A percentile compares a stretch with the other conserved stretches of the same genome.
Evolutionary conservation across 2,797 vertebrate genomes (phyloP).

Genomic region (Clarias pachynema): DNA sequence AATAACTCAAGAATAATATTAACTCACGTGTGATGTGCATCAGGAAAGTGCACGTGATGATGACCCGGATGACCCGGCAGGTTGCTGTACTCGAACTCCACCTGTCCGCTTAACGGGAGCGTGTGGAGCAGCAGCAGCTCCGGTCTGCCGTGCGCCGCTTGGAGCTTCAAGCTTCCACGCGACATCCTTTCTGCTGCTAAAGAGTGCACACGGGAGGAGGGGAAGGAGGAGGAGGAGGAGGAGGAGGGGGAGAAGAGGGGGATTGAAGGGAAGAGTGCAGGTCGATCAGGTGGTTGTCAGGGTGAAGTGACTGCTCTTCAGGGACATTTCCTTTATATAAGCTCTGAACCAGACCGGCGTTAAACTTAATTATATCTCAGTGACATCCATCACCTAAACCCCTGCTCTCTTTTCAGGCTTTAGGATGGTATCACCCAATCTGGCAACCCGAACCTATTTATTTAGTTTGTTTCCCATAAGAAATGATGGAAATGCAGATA

Average conservation of each 20-base stretch:
- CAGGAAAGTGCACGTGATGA: neutral
- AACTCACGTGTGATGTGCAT: slow-evolving; percentile 14
- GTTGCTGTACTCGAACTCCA: slow-evolving; percentile 22
- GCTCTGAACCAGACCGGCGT: neutral
- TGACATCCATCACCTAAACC: neutral
- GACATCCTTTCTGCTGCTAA: slow-evolving; percentile 16
- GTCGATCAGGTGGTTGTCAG: neutral
- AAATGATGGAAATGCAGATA: no score
- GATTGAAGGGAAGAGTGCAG: neutral
- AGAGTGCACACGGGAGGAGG: neutral
- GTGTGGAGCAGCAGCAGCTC: slow-evolving; percentile 47
- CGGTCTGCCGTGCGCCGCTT: slow-evolving; percentile 3
- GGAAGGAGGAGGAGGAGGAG: neutral
- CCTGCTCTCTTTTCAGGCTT: neutral
- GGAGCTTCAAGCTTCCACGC: neutral
- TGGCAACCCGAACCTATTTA: neutral
- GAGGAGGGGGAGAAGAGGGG: neutral
- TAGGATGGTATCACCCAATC: neutral
- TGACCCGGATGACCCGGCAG: slow-evolving; percentile 4
- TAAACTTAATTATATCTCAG: neutral
- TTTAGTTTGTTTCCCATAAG: no score
- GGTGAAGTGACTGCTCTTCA: slow-evolving; percentile 1
- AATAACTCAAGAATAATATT: neutral
- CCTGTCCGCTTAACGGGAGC: slow-evolving; percentile 34
- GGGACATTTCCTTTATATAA: slow-evolving; percentile 9